Percentiles rank a stretch among this genome's conserved stretches.
These are phyloP conservation scores for Eristalis intricaria DNA, from an alignment of 2,888 invertebrate species.

Conservation along the genomic window DNA sequence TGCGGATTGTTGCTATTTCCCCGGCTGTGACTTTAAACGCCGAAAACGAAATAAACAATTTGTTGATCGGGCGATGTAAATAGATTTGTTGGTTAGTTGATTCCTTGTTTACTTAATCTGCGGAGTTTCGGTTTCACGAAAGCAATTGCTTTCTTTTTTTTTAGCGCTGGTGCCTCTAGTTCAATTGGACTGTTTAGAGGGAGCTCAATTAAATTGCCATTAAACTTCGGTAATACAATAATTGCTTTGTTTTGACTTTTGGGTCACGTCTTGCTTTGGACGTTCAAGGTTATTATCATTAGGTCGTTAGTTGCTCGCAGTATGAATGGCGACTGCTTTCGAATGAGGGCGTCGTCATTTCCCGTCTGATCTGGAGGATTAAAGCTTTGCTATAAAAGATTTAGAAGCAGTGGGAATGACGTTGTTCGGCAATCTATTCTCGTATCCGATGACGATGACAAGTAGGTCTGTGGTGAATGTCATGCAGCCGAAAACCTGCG, in stretches of 20 bases:
- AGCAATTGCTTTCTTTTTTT: neutral
- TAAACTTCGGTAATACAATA: neutral
- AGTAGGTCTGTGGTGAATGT: too few relatives aligned
- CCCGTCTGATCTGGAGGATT: too few relatives aligned
- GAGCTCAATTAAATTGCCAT: neutral
- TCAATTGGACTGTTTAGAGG: neutral
- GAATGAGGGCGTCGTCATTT: too few relatives aligned
- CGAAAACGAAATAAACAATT: neutral
- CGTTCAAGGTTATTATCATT: neutral
- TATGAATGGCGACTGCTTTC: neutral
- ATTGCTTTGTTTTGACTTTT: neutral
- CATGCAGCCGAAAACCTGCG: too few relatives aligned
- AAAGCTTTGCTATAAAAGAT: too few relatives aligned
- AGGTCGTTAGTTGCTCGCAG: neutral
- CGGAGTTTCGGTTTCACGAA: neutral
- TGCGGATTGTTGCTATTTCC: neutral
- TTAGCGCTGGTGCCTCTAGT: neutral
- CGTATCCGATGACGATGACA: too few relatives aligned
- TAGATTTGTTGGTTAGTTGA: neutral
- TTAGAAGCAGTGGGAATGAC: too few relatives aligned
- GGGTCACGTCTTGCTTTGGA: neutral
- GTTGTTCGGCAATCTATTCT: too few relatives aligned
- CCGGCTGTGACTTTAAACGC: neutral
- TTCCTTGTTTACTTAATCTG: neutral
- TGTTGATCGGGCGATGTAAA: neutral